Base-by-base conservation (phyloP, 2,888 invertebrate species). In the Oscheius sp. region DNA sequence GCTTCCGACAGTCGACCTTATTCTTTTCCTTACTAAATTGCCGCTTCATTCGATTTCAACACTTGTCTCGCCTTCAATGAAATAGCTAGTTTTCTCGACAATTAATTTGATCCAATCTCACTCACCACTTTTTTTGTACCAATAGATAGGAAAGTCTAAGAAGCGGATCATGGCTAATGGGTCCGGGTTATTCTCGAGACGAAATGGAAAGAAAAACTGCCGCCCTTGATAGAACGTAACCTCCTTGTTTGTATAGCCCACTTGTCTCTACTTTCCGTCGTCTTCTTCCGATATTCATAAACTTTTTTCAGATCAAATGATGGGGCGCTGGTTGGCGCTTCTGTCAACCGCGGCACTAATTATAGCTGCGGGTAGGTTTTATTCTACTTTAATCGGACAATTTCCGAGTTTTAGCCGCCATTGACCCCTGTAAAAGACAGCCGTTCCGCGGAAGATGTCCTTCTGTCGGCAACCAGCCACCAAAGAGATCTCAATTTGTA, bases 361-460 rank as follows among this genome's bases (percentile, higher is more conserved):
- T 17, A 55, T 70, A 61, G 63, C 52, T 27, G 45, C 61, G 42
- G 72, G 72, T 72, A 34, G 37, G 67, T 23, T 10, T 1, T 45
- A 20, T 4, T 20, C 45, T 42, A 15, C 20, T 20, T 31, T 8
- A 1, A 15, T 1, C 8, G 23, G n/a, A 1, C 5, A 10, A 65
- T 29, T 66, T 39, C 25, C 4, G 0, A 33, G 17, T 48, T 75
- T n/a, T 66, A 75, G 76, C 64, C 61, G 68, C 74, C 42, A 77
- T 83, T 17, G 84, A 86, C 70, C 82, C 85, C 23, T 86, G 86
- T 69, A 83, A 83, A 70, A 76, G 86, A 27, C 86, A 86, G 70
- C 83, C 86, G 20, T 86, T 86, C 78, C 80, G 84, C 10, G 80
- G 79, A 12, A 48, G 74, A 37, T 80, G 84, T 63, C 84, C 84